Base-by-base conservation (phyloP, 2,113 vertebrate genomes). In the Ariopsis seemanni region DNA sequence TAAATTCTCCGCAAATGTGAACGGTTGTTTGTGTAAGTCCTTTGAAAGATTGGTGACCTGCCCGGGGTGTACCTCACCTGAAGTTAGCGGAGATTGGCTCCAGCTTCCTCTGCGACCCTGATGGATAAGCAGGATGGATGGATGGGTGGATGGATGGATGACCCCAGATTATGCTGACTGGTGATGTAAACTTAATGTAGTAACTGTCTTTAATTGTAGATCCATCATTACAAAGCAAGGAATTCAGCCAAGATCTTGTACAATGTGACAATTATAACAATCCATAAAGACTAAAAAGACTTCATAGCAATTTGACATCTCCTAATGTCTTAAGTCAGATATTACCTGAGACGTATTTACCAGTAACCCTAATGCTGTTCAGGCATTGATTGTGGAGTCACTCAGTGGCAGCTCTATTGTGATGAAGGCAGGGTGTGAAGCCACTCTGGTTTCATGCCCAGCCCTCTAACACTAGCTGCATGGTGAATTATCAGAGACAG, bases 401-500 rank as follows among this genome's bases (percentile, higher is more conserved):
- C 18, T 69, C 60, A n/a, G 30, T 57, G 75, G 85, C 75, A 69
- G 62, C 62, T 69, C 75, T 65, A 48, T 53, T 69, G 75, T 69
- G 50, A 30, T 80, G 27, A 50, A 86, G n/a, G 50, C 52, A n/a
- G 30, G 53, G 22, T 84, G 82, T 30, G 83, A 71, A 78, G 87
- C 74, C 62, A 34, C 53, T 72, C 63, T 48, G 83, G 30, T 85
- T 77, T 81, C 63, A 57, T 85, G 34, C 79, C 25, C 34, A 53
- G 25, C 79, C 52, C 74, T 53, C 72, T 14, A 34, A 67, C 48
- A 58, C 63, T 82, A 82, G 62, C 86, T 34, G 69, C 85, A 65
- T 74, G 63, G 63, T 65, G 74, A 89, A 80, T 89, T 88, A 88
- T 87, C 81, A 81, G 53, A 65, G 80, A 52, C 57, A 60, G 85